These are phyloP conservation scores for Edolisoma coerulescens DNA, from an alignment of 2,113 vertebrate species.

Conservation along the genomic window DNA sequence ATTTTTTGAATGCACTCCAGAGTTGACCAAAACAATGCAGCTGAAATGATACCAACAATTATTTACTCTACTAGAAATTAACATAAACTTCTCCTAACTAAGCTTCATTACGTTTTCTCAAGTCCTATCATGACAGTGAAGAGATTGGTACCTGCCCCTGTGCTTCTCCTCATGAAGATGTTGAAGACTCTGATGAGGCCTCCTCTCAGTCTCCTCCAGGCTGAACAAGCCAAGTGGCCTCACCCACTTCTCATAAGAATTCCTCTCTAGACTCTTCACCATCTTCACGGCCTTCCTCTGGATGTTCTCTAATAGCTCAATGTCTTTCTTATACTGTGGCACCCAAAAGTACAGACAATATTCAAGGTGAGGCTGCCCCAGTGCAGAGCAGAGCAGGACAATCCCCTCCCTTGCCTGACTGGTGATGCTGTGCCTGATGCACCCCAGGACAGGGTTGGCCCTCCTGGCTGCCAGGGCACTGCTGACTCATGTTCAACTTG, in stretches of 20 bases:
- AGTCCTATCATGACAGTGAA: neutral
- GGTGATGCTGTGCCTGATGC: neutral
- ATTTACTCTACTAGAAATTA: neutral
- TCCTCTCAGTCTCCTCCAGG: neutral
- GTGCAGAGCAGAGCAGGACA: rapidly evolving
- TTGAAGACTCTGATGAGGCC: neutral
- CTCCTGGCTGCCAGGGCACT: neutral
- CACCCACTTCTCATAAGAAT: neutral
- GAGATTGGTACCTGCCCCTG: too few relatives aligned
- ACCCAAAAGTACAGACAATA: rapidly evolving
- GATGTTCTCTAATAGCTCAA: neutral
- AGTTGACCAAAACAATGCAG: neutral
- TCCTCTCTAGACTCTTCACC: neutral
- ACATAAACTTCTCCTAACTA: neutral
- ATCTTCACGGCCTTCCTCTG: neutral
- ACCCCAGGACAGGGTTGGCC: rapidly evolving
- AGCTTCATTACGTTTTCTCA: neutral
- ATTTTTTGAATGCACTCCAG: neutral
- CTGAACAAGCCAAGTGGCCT: neutral
- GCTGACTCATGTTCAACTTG: rapidly evolving
- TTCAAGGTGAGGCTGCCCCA: rapidly evolving
- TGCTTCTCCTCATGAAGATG: rapidly evolving
- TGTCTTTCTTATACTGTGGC: neutral
- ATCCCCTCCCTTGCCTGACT: rapidly evolving
- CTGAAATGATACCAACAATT: neutral